These are phyloP conservation scores for Nephila pilipes DNA, from an alignment of 1,140 invertebrate genomes.

Conservation along the genomic window DNA sequence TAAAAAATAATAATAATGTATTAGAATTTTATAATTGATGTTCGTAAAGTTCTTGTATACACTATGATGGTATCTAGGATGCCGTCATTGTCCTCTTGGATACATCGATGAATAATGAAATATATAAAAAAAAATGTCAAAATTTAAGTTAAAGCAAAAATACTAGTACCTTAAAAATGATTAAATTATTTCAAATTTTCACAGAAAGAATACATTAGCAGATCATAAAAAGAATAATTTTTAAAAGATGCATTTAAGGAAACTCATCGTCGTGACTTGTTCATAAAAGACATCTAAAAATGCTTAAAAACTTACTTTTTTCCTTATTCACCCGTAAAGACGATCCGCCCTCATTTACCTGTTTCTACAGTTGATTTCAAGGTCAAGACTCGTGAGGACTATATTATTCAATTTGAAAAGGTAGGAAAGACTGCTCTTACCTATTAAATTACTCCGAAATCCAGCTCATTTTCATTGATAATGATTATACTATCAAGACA, in stretches of 20 bases:
- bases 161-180: no score
- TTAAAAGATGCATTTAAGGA: not conserved
- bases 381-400: not conserved
- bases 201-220: no score
- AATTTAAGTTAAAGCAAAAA: no score
- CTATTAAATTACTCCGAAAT: not conserved
- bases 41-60: not conserved
- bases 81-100: not conserved
- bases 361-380: not conserved
- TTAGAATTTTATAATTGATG: not conserved
- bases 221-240: not conserved
- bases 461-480: not conserved
- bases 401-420: constrained; percentile 1
- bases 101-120: no score
- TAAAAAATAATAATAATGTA: no score
- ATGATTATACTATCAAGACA: not conserved
- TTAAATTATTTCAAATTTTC: no score
- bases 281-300: not conserved
- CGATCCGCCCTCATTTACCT: constrained; percentile 18
- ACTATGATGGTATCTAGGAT: not conserved
- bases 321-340: not conserved
- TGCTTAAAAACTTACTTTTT: constrained; percentile 1
- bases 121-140: no score
- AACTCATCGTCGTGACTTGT: not conserved
- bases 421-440: not conserved